Evolutionary conservation across 2,888 invertebrate genomes (phyloP), one percentile per base, ranked within the genome.

Genomic region (Sminthurides aquaticus): DNA sequence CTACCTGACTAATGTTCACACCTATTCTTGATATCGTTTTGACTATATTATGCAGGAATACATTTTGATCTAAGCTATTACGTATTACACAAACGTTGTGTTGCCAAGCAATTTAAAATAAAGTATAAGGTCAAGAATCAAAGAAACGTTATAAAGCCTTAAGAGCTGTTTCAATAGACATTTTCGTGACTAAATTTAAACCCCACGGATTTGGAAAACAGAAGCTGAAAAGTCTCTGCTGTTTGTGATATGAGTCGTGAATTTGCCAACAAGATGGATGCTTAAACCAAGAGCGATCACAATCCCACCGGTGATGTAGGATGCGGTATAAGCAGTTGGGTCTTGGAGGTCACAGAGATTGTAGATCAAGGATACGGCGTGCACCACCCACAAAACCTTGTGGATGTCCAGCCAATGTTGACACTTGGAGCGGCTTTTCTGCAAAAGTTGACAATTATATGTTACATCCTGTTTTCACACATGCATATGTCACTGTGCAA

Each of bases 361-460:
- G 57, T 62, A 62, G 28, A 62, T 18, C 3, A 62, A 28, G 26
- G 43, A 56, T 8, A 57, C 2, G 20, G 56, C 1, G 11, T 56
- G 56, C 3, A 62, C 24, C 1, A 57, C 1, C 62, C 57, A 57
- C 2, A 62, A 29, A 15, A 62, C 25, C 1, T 25, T 22, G 48
- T 57, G 62, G 22, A 62, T 49, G 3, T 62, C 62, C 56, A 62
- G 15, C 62, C 62, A 62, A 3, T 48, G 25, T 27, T 56, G 48
- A 24, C 62, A 62, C 28, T 28, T 62, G 2, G 62, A 62, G 2
- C 28, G 18, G 34, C 62, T 62, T 34, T 28, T 43, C 54, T 27
- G 20, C 15, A 34, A 34, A 34, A 34, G 15, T n/a, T n/a, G n/a
- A n/a, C n/a, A 52, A 52, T 52, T 20, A 52, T 52, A 5, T 15